Base-by-base conservation (phyloP, 2,888 invertebrate species). In the Drosophila mayaguana region DNA sequence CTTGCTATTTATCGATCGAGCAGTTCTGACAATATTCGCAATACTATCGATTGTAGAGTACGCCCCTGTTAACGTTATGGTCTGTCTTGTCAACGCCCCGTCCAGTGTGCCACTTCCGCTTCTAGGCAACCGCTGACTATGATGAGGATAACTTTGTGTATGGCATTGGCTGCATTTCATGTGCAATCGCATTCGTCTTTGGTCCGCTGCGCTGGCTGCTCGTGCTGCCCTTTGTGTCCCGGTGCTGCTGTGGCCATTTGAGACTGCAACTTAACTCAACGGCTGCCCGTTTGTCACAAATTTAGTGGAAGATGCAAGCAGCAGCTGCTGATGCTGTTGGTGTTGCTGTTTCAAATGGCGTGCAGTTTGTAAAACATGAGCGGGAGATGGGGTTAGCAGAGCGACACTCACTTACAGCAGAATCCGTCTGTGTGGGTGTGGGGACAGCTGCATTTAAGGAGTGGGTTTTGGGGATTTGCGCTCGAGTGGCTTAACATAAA, bases 251-350 rank as follows among this genome's bases (percentile, higher is more conserved):
- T 34, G 16, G 74, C 75, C 74, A 77, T 75, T 75, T 65, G 80
- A 72, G 72, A 72, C 69, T 66, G 74, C 71, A 74, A 78, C 78
- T 78, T 78, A 73, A 73, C 74, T 78, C 73, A 75, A 74, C 77
- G 74, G 79, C 79, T 83, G 83, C 74, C 75, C 75, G 83, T 83
- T 85, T 84, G 83, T 83, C 83, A 81, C 83, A 77, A 80, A 78
- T 75, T 78, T 78, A 75, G 72, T 79, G 69, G 78, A 78, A 78
- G 67, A 48, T 38, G 51, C 70, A 51, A 54, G 53, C 46, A 34
- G 51, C 70, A 56, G 55, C 36, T 63, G 50, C 43, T 28, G 60
- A 46, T 53, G 43, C 51, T 51, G 54, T 43, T 34, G 18, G 36
- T 18, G 53, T 40, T 75, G 72, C 73, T 77, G 79, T 73, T 66